Evolutionary conservation across 2,888 invertebrate species (phyloP).

Genomic region (Graphium colonna): DNA sequence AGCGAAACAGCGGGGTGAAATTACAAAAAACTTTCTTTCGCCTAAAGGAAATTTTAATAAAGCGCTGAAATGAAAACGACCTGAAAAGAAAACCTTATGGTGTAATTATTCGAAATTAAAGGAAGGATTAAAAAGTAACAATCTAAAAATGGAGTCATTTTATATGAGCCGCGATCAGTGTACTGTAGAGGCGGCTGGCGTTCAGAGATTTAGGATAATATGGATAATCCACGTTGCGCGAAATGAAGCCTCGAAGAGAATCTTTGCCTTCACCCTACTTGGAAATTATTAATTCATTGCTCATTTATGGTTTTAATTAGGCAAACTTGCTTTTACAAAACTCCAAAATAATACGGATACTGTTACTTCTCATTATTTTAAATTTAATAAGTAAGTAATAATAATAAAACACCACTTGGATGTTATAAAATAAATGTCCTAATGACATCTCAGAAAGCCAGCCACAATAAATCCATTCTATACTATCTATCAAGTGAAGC

Average conservation of each 20-base stretch:
- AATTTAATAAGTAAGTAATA: too few relatives aligned
- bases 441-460: slow-evolving; percentile 11
- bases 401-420: too few relatives aligned
- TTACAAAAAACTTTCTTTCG: slow-evolving; percentile 30
- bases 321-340: slow-evolving; percentile 29
- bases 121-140: slow-evolving; percentile 51
- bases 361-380: neutral
- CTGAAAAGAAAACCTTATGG: slow-evolving; percentile 36
- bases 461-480: slow-evolving; percentile 11
- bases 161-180: slow-evolving; percentile 58
- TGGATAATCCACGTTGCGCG: slow-evolving; percentile 66
- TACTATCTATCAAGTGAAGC: slow-evolving; percentile 48
- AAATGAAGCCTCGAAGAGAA: slow-evolving; percentile 60
- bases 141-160: slow-evolving; percentile 61
- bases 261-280: slow-evolving; percentile 54
- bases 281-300: slow-evolving; percentile 68
- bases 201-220: slow-evolving; percentile 70
- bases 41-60: slow-evolving; percentile 36
- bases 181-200: slow-evolving; percentile 51
- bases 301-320: slow-evolving; percentile 52
- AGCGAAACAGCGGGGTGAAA: slow-evolving; percentile 27
- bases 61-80: slow-evolving; percentile 31
- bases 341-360: slow-evolving; percentile 6
- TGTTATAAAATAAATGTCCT: neutral
- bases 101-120: slow-evolving; percentile 52